Conservation (phyloP, 2,888 invertebrate genomes). For the Acleris laterana region DNA sequence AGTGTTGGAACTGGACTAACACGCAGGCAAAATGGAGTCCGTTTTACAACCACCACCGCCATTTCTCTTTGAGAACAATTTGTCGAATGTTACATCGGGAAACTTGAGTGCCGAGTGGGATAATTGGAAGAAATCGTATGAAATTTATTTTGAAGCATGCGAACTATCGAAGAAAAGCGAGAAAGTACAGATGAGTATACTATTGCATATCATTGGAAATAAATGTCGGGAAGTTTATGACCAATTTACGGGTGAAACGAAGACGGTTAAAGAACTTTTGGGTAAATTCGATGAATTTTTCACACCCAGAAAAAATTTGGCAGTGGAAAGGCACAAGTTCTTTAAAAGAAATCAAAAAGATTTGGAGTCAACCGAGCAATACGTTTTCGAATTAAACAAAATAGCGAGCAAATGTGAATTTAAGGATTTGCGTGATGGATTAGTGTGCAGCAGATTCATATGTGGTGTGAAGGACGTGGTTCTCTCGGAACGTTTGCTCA, state of each 20-base stretch:
- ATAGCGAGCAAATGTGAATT: constrained; percentile 43
- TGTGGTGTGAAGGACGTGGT: constrained; percentile 40
- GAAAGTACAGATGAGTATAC: background rate
- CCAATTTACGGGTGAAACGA: background rate
- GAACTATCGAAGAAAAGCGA: too few species aligned
- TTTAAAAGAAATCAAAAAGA: constrained; percentile 3
- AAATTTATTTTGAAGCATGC: too few species aligned
- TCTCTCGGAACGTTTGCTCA: constrained; percentile 38
- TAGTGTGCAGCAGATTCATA: constrained; percentile 40
- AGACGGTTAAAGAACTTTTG: background rate
- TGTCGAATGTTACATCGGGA: too few species aligned
- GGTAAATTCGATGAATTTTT: too few species aligned
- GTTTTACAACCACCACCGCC: too few species aligned
- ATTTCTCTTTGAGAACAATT: too few species aligned
- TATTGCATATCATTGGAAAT: background rate
- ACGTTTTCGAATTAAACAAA: constrained; percentile 40
- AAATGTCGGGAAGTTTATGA: constrained; percentile 3
- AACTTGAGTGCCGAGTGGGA: too few species aligned
- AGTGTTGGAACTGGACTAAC: too few species aligned
- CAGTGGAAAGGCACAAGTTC: background rate
- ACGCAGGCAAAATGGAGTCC: too few species aligned
- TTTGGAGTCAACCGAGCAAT: constrained; percentile 7
- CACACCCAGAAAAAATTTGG: too few species aligned
- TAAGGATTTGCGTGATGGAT: constrained; percentile 36
- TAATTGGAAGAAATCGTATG: too few species aligned